Evolutionary conservation across 2,888 invertebrate genomes (phyloP).

Genomic region (Trileptium ribeirensis): DNA sequence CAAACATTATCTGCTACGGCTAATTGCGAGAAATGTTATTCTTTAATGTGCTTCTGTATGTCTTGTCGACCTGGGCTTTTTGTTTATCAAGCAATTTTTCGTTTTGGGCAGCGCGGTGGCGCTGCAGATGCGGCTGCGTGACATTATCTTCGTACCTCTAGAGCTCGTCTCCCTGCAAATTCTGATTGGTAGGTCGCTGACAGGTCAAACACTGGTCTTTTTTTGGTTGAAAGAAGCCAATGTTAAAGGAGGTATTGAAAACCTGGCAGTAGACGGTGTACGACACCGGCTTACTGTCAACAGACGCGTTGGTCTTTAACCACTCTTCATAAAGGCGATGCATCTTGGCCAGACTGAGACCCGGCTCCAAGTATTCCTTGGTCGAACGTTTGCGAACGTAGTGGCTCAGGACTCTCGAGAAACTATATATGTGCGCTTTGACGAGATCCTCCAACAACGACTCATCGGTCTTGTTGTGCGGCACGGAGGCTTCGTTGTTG

Average conservation of each 20-base stretch:
- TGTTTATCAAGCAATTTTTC: neutral
- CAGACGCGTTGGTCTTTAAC: neutral
- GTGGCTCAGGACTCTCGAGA: neutral
- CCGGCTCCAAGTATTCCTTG: neutral
- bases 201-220: slow-evolving; percentile 16
- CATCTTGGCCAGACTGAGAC: neutral
- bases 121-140: neutral
- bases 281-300: neutral
- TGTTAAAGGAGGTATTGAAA: neutral
- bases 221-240: slow-evolving; percentile 12
- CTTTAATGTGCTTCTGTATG: neutral
- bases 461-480: too few species aligned
- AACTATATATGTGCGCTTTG: neutral
- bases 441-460: too few species aligned
- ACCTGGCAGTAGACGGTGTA: neutral
- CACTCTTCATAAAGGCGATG: neutral
- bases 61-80: neutral
- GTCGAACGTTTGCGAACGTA: neutral
- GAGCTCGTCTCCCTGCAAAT: too few species aligned
- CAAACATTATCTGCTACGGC: too few species aligned
- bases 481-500: too few species aligned
- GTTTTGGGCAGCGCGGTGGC: neutral
- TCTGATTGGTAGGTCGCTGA: too few species aligned
- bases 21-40: too few species aligned
- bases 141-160: too few species aligned